Evolutionary conservation across 2,888 invertebrate species (phyloP).

Genomic region (Drosophila incognita): DNA sequence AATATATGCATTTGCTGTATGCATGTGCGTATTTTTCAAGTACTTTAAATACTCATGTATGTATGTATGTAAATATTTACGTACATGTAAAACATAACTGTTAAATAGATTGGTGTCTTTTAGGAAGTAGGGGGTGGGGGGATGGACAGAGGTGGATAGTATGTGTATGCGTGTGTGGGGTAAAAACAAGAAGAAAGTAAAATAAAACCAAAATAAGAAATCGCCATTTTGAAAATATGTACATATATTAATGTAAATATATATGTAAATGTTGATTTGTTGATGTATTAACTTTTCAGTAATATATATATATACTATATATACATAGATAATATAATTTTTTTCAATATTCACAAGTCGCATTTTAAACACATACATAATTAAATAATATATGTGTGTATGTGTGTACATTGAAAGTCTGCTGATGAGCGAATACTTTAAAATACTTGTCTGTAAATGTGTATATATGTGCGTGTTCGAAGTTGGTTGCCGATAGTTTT

Average conservation of each 20-base stretch:
- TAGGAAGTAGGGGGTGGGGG: background rate
- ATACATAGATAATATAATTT: background rate
- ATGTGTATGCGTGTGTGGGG: background rate
- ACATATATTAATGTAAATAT: background rate
- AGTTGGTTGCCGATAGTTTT: background rate
- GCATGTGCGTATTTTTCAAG: background rate
- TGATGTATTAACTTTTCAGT: background rate
- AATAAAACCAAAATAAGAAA: background rate
- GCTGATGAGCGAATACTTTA: background rate
- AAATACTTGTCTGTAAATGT: background rate
- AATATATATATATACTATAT: background rate
- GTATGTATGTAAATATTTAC: background rate
- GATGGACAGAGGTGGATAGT: background rate
- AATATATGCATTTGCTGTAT: constrained; percentile 11
- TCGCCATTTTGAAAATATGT: background rate
- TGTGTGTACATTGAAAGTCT: background rate
- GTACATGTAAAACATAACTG: background rate
- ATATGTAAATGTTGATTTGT: constrained; percentile 2
- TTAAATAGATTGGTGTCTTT: background rate
- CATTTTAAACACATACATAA: background rate
- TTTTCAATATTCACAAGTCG: background rate
- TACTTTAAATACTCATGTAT: background rate
- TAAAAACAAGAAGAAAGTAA: background rate
- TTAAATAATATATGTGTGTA: background rate
- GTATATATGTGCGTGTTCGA: background rate